phyloP scores from a whole-genome alignment of 1,140 invertebrate species.

The Anoplophora glabripennis region DNA sequence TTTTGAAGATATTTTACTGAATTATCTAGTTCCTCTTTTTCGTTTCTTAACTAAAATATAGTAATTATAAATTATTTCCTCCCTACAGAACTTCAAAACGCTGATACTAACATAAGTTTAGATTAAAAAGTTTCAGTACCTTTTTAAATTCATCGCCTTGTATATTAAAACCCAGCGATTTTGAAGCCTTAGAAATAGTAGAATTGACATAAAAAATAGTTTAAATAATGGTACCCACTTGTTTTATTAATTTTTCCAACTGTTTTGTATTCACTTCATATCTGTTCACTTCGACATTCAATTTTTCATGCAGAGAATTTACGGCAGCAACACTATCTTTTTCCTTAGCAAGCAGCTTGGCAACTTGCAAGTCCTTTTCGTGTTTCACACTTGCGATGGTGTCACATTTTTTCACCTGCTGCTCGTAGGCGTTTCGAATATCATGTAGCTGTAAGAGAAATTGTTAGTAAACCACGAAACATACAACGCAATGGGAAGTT shows the following conservation, averaged over 20 bases:
- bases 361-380: neutral
- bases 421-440: constrained; percentile 6
- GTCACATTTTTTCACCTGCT: constrained; percentile 12
- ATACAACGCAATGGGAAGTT: constrained; percentile 1
- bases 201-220: too few species aligned
- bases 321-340: constrained; percentile 2
- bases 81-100: too few species aligned
- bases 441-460: constrained; percentile 16
- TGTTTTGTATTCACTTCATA: constrained; percentile 27
- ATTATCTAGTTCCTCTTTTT: constrained; percentile 21
- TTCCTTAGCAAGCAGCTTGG: neutral
- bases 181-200: too few species aligned
- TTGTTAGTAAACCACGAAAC: neutral
- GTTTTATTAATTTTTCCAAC: constrained; percentile 26
- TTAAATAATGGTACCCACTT: constrained; percentile 10
- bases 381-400: constrained; percentile 1
- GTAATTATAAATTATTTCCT: too few species aligned
- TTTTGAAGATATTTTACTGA: constrained; percentile 31
- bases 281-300: constrained; percentile 11
- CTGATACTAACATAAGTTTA: too few species aligned
- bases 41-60: constrained; percentile 26
- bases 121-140: too few species aligned
- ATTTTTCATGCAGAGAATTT: constrained; percentile 20
- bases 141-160: too few species aligned
- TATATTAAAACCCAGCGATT: too few species aligned